These are phyloP conservation scores for Formica selysi DNA, from an alignment of 1,140 invertebrate species.

Conservation along the genomic window DNA sequence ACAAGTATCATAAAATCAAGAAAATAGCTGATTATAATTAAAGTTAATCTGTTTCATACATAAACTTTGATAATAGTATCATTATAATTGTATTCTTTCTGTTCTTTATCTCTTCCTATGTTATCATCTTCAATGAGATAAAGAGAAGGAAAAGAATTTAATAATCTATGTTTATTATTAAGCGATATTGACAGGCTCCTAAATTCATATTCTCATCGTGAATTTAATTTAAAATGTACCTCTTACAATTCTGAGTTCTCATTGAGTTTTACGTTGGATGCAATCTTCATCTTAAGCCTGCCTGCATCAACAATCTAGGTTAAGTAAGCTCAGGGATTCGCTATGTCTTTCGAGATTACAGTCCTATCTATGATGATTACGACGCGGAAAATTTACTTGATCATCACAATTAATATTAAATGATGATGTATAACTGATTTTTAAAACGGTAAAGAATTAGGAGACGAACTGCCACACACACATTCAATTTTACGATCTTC, in stretches of 20 bases:
- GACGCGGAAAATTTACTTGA: slow-evolving; percentile 16
- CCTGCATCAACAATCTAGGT: slow-evolving; percentile 24
- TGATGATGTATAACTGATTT: neutral
- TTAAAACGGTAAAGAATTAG: neutral
- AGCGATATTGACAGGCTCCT: neutral
- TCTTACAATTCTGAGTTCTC: slow-evolving; percentile 24
- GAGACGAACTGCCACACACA: no score
- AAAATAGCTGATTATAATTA: neutral
- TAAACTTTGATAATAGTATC: no score
- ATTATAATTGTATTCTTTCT: no score
- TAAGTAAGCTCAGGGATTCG: slow-evolving; percentile 25
- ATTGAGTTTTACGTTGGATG: neutral
- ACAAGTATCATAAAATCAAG: neutral
- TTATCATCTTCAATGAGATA: neutral
- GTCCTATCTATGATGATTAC: neutral
- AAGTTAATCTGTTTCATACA: neutral
- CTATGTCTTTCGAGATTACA: slow-evolving; percentile 32
- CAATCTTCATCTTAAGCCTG: slow-evolving; percentile 45
- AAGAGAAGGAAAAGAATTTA: neutral
- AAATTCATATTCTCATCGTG: neutral
- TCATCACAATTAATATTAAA: slow-evolving; percentile 22
- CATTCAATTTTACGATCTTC: neutral
- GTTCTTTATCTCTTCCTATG: neutral
- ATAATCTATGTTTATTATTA: slow-evolving; percentile 12
- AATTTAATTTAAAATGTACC: slow-evolving; percentile 6